phyloP scores from a whole-genome alignment of 2,797 vertebrate genomes.

The Coregonus sp. region DNA sequence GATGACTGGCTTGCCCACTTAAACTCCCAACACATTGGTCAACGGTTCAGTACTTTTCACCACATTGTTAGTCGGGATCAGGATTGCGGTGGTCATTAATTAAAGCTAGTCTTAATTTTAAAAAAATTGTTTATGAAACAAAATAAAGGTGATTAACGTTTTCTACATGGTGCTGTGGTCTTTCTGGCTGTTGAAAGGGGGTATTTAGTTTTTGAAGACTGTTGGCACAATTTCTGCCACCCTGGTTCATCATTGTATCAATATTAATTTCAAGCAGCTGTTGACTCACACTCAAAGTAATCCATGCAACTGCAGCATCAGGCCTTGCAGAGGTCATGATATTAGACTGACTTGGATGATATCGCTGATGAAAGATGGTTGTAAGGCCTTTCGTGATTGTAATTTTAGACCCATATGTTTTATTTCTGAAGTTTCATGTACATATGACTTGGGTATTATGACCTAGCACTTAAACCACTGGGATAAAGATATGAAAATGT shows the following conservation, averaged over 20 bases:
- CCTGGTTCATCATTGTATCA: neutral
- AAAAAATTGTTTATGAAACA: conserved; percentile 66
- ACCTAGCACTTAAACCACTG: no score
- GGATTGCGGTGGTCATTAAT: conserved; percentile 70
- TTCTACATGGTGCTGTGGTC: conserved; percentile 66
- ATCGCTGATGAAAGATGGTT: neutral
- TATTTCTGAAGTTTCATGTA: no score
- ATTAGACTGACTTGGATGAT: neutral
- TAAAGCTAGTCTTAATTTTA: conserved; percentile 76
- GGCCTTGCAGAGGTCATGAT: neutral
- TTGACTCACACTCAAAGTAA: neutral
- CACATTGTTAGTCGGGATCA: conserved; percentile 50
- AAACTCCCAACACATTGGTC: conserved; percentile 43
- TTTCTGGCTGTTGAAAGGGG: conserved; percentile 25
- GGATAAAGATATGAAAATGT: no score
- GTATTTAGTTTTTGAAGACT: neutral
- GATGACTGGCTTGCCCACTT: conserved; percentile 84
- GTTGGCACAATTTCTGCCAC: neutral
- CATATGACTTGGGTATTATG: no score
- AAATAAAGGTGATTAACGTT: conserved; percentile 73
- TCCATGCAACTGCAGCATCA: neutral
- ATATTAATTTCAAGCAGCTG: neutral
- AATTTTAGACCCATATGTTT: no score
- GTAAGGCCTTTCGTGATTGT: no score
- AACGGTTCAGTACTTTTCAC: conserved; percentile 52